Evolutionary conservation across 2,888 invertebrate species (phyloP), one percentile per base, ranked within the genome.

Genomic region (Plebejus anna): DNA sequence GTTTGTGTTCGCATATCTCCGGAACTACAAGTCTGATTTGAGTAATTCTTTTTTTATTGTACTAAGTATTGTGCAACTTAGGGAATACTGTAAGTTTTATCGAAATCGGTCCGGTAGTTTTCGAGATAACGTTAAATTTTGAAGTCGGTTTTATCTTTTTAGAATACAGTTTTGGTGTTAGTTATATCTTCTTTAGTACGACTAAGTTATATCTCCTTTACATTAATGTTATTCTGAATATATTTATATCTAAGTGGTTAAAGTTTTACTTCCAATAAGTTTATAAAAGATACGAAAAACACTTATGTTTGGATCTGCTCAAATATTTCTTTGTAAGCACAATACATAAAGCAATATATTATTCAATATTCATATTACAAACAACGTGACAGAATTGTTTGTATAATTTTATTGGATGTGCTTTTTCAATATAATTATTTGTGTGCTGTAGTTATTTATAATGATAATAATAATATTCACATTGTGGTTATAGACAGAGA

Each of bases 1-100:
- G 22, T 91, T 87, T 87, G 75, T 75, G 28, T 22, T 22, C 22
- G 22, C 22, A 22, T 22, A 22, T 22, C 22, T 22, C 22, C 22
- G 22, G 22, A 22, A 22, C 22, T 22, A 22, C 22, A 22, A 22
- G 22, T n/a, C n/a, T 22, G 0, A 22, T 22, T 22, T 22, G 22
- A 22, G 22, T 22, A 22, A 22, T 22, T 22, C 22, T 22, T 22
- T 22, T 22, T 22, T 22, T 22, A 22, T 22, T 22, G 22, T 22
- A 22, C 22, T 22, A 22, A 0, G 22, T 22, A 22, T 22, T 22
- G 22, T 22, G 22, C 22, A 22, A 22, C 22, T 22, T 22, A 22
- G 22, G 22, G 22, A 22, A 22, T 22, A 22, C 22, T 22, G 22
- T 22, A 22, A 22, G 22, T 22, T 22, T 22, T 22, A 22, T 22